These are phyloP conservation scores for Tor tambroides DNA, from an alignment of 2,113 vertebrate species.

Conservation along the genomic window DNA sequence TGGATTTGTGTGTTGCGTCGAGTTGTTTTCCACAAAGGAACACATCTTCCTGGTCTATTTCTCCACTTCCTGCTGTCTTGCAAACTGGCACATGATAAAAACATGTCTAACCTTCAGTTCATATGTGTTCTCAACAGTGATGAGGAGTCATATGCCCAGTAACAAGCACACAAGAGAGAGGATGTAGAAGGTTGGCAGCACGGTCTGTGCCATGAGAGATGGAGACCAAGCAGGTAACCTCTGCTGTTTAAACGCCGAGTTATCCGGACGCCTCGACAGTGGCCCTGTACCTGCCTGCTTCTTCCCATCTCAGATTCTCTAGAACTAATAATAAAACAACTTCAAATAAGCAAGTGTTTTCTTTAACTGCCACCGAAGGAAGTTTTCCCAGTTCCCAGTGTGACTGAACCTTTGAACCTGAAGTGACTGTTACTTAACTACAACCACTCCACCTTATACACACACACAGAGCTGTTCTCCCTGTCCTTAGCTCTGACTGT, in stretches of 20 bases:
- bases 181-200: slow-evolving; percentile 83
- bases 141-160: slow-evolving; percentile 80
- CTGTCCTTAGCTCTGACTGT: not conserved
- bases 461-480: not conserved
- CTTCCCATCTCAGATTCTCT: slow-evolving; percentile 62
- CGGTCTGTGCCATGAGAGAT: slow-evolving; percentile 70
- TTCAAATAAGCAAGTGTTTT: not conserved
- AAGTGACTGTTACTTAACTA: slow-evolving; percentile 73
- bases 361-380: slow-evolving; percentile 53
- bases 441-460: slow-evolving; percentile 57
- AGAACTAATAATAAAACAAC: not conserved
- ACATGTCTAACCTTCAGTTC: slow-evolving; percentile 81
- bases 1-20: not conserved
- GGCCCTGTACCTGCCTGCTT: slow-evolving; percentile 59
- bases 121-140: slow-evolving; percentile 77
- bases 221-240: slow-evolving; percentile 84
- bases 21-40: not conserved
- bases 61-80: not conserved
- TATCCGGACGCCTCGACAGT: slow-evolving; percentile 80
- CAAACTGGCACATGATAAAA: not conserved
- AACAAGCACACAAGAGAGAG: slow-evolving; percentile 77
- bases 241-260: slow-evolving; percentile 88
- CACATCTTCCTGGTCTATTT: not conserved
- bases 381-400: slow-evolving; percentile 65
- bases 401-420: slow-evolving; percentile 58